Conservation (phyloP, 2,888 invertebrate genomes). For the Lycaena phlaeas region DNA sequence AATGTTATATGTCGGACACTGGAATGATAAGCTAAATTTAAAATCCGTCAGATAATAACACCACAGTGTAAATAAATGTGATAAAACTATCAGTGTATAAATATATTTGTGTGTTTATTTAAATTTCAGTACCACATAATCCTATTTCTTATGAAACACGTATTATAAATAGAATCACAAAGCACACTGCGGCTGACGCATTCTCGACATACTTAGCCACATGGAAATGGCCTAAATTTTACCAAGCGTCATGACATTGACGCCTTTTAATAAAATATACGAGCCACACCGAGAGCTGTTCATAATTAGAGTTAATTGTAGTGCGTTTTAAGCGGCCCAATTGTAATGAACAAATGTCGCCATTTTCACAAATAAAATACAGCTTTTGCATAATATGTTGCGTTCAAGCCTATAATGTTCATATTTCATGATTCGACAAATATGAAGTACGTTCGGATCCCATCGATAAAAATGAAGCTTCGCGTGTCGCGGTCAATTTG, state of each 20-base stretch:
- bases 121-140: conserved; percentile 4
- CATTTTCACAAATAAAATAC: neutral
- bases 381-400: no score
- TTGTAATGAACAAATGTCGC: no score
- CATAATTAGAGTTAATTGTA: conserved; percentile 6
- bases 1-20: no score
- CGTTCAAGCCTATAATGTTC: no score
- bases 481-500: conserved; percentile 67
- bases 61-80: no score
- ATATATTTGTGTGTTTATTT: neutral
- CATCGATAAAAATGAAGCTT: conserved; percentile 28
- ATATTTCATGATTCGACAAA: neutral
- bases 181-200: conserved; percentile 1
- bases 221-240: conserved; percentile 28
- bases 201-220: conserved; percentile 1
- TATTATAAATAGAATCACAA: conserved; percentile 4
- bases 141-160: conserved; percentile 10
- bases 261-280: conserved; percentile 25
- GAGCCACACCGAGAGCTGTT: neutral
- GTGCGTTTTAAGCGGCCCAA: conserved; percentile 1
- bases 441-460: conserved; percentile 11
- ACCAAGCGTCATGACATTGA: conserved; percentile 24
- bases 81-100: no score
- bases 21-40: no score
- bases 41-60: no score